A percentile compares a stretch with the other conserved stretches of the same genome.
These are phyloP conservation scores for Xestia rhomboidea DNA, from an alignment of 2,888 invertebrate species.

Conservation along the genomic window DNA sequence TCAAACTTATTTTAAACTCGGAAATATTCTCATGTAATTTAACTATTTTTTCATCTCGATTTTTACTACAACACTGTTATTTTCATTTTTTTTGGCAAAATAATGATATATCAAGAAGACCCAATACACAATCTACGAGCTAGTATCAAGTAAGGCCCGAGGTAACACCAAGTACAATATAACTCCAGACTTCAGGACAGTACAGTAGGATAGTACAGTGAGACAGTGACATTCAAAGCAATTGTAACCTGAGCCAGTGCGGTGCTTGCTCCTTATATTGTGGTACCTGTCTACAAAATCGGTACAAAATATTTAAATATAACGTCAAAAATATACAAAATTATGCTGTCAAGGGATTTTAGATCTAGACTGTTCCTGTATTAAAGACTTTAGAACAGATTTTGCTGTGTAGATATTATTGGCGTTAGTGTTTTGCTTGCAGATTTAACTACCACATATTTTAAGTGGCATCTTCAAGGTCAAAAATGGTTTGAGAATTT, in stretches of 20 bases:
- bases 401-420: slow-evolving; percentile 15
- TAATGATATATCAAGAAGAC: background rate
- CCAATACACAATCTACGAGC: slow-evolving; percentile 31
- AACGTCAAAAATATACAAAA: background rate
- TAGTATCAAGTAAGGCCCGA: slow-evolving; percentile 25
- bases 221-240: slow-evolving; percentile 54
- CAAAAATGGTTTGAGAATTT: background rate
- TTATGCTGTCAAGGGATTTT: slow-evolving; percentile 19
- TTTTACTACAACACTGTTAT: background rate
- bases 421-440: background rate
- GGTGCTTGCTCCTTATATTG: slow-evolving; percentile 25
- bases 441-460: background rate
- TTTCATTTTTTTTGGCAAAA: too few species aligned
- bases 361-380: background rate
- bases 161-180: slow-evolving; percentile 30
- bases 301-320: slow-evolving; percentile 35
- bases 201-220: slow-evolving; percentile 22
- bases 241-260: slow-evolving; percentile 52
- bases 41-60: background rate
- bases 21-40: background rate
- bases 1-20: background rate
- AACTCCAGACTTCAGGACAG: slow-evolving; percentile 40
- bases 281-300: slow-evolving; percentile 49
- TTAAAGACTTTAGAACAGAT: background rate
- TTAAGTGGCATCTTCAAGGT: background rate